A percentile compares a stretch with the other conserved stretches of the same genome.
Evolutionary conservation across 2,113 vertebrate genomes (phyloP).

Genomic region (Paralichthys olivaceus): DNA sequence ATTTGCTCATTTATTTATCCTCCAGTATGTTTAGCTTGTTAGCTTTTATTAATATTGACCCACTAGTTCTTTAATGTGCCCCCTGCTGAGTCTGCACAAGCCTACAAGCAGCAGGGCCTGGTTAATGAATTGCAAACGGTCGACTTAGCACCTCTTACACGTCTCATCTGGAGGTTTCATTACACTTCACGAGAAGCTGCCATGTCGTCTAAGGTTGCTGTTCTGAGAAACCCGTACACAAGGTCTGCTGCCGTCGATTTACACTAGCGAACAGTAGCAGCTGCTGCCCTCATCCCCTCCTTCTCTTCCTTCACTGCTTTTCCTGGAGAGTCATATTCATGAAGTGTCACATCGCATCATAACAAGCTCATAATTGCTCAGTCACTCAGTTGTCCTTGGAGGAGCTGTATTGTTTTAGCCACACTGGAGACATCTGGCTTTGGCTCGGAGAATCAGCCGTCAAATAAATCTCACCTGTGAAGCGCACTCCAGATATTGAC

Average conservation of each 20-base stretch:
- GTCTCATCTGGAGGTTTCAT: slow-evolving; percentile 27
- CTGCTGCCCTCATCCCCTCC: slow-evolving; percentile 13
- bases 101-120: slow-evolving; percentile 36
- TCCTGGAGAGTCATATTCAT: slow-evolving; percentile 7
- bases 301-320: background rate
- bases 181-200: slow-evolving; percentile 19
- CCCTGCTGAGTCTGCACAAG: slow-evolving; percentile 37
- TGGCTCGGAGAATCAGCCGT: slow-evolving; percentile 2
- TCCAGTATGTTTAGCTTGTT: slow-evolving; percentile 49
- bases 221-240: background rate
- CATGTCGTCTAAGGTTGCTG: slow-evolving; percentile 20
- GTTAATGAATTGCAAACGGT: slow-evolving; percentile 53
- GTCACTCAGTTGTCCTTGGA: slow-evolving; percentile 28
- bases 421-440: slow-evolving; percentile 14
- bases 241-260: slow-evolving; percentile 5
- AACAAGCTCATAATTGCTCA: slow-evolving; percentile 19
- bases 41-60: slow-evolving; percentile 48
- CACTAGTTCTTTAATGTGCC: slow-evolving; percentile 16
- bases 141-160: slow-evolving; percentile 33
- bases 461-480: slow-evolving; percentile 25
- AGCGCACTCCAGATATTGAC: background rate
- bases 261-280: background rate
- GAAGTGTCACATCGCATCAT: slow-evolving; percentile 23
- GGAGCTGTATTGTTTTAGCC: slow-evolving; percentile 31
- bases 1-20: slow-evolving; percentile 47